Conservation (phyloP, 2,888 invertebrate species). For the Theretra japonica region DNA sequence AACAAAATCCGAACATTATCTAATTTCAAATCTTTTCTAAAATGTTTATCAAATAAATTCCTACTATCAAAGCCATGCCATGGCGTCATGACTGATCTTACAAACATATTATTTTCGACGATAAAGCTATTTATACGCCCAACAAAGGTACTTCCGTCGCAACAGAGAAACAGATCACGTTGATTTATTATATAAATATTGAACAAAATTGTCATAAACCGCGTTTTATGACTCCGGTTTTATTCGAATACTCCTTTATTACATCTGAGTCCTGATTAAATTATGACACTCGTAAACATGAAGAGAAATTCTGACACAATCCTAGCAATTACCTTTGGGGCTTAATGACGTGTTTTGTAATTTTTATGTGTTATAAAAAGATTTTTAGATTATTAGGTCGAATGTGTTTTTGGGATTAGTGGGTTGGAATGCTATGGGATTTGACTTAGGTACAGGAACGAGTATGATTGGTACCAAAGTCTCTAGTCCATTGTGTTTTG, state of each 20-base stretch:
- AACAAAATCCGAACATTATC: neutral
- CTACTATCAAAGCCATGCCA: conserved; percentile 20
- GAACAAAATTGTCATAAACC: conserved; percentile 74
- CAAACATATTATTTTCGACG: conserved; percentile 54
- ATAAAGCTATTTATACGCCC: conserved; percentile 52
- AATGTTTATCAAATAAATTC: neutral
- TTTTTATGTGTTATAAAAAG: conserved; percentile 4
- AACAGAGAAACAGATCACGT: conserved; percentile 64
- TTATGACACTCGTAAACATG: conserved; percentile 62
- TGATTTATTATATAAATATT: conserved; percentile 75
- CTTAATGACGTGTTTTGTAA: conserved; percentile 17
- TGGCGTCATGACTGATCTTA: conserved; percentile 30
- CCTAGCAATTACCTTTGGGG: conserved; percentile 53
- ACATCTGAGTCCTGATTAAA: conserved; percentile 68
- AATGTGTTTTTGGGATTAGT: neutral
- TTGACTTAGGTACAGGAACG: no score
- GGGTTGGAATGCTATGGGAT: no score
- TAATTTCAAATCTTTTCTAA: neutral
- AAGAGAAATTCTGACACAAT: conserved; percentile 59
- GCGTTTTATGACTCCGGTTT: conserved; percentile 59
- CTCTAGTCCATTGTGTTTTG: no score
- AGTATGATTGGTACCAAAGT: no score
- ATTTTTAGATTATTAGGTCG: neutral
- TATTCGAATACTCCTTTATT: conserved; percentile 59
- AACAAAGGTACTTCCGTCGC: conserved; percentile 53